These are phyloP conservation scores for Eulimnadia texana DNA, from an alignment of 1,140 invertebrate genomes.

Conservation along the genomic window DNA sequence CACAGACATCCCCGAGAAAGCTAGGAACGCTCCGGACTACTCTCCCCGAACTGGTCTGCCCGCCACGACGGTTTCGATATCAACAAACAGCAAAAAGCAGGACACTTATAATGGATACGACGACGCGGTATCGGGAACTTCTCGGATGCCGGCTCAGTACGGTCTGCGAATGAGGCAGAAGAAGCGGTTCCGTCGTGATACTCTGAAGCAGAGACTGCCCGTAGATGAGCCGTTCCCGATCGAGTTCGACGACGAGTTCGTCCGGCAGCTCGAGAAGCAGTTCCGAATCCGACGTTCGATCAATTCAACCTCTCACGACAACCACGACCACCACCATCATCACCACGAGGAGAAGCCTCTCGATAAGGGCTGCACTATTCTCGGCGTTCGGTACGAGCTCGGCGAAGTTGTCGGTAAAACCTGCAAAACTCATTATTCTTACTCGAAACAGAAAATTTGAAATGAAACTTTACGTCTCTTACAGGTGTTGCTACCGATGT, in stretches of 20 bases:
- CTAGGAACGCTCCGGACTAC: constrained; percentile 2
- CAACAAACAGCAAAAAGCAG: neutral
- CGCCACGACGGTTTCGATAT: neutral
- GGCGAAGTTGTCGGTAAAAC: constrained; percentile 23
- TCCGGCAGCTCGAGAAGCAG: constrained; percentile 8
- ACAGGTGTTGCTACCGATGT: constrained; percentile 25
- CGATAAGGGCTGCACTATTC: constrained; percentile 22
- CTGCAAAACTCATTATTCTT: neutral
- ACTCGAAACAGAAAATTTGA: neutral
- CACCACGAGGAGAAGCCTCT: constrained; percentile 11
- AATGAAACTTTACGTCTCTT: neutral
- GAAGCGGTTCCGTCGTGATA: constrained; percentile 4
- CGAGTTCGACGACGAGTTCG: constrained; percentile 12
- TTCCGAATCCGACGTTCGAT: constrained; percentile 12
- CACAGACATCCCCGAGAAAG: constrained; percentile 4
- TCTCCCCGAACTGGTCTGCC: neutral
- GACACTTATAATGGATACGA: neutral
- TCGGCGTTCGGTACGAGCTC: constrained; percentile 23
- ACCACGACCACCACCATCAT: constrained; percentile 16
- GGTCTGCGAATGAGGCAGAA: neutral
- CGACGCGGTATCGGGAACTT: neutral
- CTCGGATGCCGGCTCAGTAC: constrained; percentile 2
- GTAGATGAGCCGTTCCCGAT: constrained; percentile 13
- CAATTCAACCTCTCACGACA: neutral
- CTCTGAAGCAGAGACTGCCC: neutral